Percentiles rank a stretch among this genome's conserved stretches.
These are phyloP conservation scores for Stramonita haemastoma DNA, from an alignment of 2,888 invertebrate genomes.

Conservation along the genomic window DNA sequence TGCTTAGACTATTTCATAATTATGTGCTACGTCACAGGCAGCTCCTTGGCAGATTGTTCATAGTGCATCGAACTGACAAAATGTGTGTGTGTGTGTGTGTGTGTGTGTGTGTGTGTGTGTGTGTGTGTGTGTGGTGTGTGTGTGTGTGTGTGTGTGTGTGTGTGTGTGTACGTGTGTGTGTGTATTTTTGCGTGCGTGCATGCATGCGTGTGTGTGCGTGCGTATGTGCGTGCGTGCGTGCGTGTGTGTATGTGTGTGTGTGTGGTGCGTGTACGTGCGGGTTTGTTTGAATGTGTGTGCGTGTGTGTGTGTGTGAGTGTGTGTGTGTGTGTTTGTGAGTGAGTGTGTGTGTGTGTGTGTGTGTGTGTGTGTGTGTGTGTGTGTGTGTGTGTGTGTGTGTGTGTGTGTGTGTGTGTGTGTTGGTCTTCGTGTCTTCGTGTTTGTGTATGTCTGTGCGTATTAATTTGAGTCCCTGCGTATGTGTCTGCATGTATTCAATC, in stretches of 20 bases:
- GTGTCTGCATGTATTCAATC: neutral
- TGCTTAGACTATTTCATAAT: too few species aligned
- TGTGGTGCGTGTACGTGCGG: conserved; percentile 7
- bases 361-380: conserved; percentile 26
- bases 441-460: conserved; percentile 20
- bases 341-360: conserved; percentile 31
- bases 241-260: conserved; percentile 18
- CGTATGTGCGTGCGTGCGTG: neutral
- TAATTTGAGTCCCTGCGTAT: neutral
- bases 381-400: conserved; percentile 13
- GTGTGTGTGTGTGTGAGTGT: conserved; percentile 12
- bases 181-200: neutral
- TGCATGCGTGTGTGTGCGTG: conserved; percentile 4
- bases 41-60: too few species aligned
- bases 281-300: conserved; percentile 1
- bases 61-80: too few species aligned
- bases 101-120: neutral
- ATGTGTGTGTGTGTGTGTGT: neutral
- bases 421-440: too few species aligned
- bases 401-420: neutral
- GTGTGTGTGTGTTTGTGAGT: conserved; percentile 24
- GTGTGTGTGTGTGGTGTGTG: neutral
- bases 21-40: too few species aligned
- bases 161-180: neutral
- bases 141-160: too few species aligned